Evolutionary conservation across 2,113 vertebrate species (phyloP).

Genomic region (Nothoprocta pentlandii): DNA sequence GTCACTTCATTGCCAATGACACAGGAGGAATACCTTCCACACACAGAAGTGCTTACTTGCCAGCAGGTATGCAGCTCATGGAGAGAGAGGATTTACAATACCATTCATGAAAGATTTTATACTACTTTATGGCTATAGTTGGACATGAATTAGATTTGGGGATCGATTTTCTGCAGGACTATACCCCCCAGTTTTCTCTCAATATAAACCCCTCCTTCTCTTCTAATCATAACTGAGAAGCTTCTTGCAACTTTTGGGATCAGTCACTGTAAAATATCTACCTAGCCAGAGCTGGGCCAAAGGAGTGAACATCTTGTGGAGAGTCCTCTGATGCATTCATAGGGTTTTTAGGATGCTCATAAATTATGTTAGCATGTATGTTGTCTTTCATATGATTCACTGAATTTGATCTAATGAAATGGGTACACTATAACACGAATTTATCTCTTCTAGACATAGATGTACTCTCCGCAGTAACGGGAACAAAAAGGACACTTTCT

Average conservation of each 20-base stretch:
- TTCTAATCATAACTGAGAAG: background rate
- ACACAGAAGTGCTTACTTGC: background rate
- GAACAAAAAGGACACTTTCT: background rate
- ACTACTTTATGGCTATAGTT: background rate
- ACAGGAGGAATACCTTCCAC: background rate
- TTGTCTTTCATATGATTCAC: background rate
- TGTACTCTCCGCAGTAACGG: background rate
- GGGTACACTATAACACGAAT: rapidly evolving
- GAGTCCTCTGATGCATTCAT: background rate
- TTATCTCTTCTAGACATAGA: background rate
- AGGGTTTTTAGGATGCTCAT: background rate
- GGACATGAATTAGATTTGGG: background rate
- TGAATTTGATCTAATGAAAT: background rate
- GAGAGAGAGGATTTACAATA: background rate
- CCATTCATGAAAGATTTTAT: background rate
- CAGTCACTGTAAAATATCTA: background rate
- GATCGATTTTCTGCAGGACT: background rate
- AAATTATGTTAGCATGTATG: background rate
- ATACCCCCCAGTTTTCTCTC: background rate
- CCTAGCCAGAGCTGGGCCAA: background rate
- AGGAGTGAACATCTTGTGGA: background rate
- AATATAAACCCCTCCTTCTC: background rate
- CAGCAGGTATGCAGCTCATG: background rate
- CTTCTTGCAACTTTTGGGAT: background rate
- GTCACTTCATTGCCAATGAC: background rate